Percentiles rank a stretch among this genome's conserved stretches.
Conservation (phyloP, 2,888 invertebrate genomes). For the Phaonia tiefii region DNA sequence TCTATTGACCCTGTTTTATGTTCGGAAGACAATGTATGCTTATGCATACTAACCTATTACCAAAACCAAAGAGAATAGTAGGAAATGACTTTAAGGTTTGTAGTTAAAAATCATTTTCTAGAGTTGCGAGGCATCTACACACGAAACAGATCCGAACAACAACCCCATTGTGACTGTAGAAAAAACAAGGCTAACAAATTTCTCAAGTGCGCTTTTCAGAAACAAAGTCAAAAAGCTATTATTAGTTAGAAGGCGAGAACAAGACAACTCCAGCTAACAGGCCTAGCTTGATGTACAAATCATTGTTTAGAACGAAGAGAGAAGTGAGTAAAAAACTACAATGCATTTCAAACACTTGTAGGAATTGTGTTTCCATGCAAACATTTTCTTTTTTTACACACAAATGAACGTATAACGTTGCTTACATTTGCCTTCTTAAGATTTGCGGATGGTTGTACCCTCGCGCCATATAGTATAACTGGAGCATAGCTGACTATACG, state of each 20-base stretch:
- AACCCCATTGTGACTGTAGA: neutral
- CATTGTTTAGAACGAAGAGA: neutral
- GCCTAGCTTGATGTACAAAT: too few relatives aligned
- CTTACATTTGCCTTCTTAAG: conserved; percentile 6
- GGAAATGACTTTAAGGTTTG: conserved; percentile 55
- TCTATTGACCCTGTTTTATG: conserved; percentile 63
- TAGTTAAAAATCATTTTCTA: conserved; percentile 52
- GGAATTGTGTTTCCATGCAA: conserved; percentile 19
- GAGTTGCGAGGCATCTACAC: conserved; percentile 11
- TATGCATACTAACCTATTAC: conserved; percentile 43
- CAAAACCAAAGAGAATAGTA: neutral
- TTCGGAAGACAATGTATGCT: conserved; percentile 6
- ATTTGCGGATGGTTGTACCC: neutral
- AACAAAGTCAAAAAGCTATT: conserved; percentile 17
- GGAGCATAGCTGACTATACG: conserved; percentile 54
- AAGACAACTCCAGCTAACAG: neutral
- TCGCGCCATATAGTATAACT: conserved; percentile 42
- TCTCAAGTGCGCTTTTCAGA: conserved; percentile 26
- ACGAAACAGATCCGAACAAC: neutral
- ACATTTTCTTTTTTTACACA: conserved; percentile 28
- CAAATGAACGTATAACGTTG: conserved; percentile 12
- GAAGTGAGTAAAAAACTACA: conserved; percentile 4
- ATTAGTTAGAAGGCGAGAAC: neutral
- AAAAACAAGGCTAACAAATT: conserved; percentile 1
- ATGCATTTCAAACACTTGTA: conserved; percentile 54